A percentile compares a stretch with the other conserved stretches of the same genome.
These are phyloP conservation scores for Heliconius erato DNA, from an alignment of 2,888 invertebrate genomes.

Conservation along the genomic window DNA sequence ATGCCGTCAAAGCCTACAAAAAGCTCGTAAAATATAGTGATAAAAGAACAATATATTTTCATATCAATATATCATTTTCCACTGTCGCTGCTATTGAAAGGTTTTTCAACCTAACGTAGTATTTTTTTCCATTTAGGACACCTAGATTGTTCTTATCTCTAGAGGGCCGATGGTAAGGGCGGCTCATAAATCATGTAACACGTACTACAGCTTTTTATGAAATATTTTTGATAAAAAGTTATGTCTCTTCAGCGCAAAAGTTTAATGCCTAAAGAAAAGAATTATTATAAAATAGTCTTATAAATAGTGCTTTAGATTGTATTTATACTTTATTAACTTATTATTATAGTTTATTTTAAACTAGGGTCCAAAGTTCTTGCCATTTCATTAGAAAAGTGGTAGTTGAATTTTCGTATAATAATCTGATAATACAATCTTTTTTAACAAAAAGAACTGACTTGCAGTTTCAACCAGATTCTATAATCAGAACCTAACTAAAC, in stretches of 20 bases:
- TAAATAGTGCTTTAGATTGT: neutral
- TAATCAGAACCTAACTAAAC: too few species aligned
- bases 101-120: constrained; percentile 5
- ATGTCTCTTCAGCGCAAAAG: constrained; percentile 9
- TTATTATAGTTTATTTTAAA: too few species aligned
- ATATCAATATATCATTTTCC: constrained; percentile 17
- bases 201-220: constrained; percentile 2
- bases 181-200: constrained; percentile 28
- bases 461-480: too few species aligned
- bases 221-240: constrained; percentile 6
- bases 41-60: neutral
- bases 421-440: too few species aligned
- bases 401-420: too few species aligned
- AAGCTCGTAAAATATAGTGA: neutral
- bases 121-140: constrained; percentile 19
- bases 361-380: too few species aligned
- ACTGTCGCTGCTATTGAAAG: neutral
- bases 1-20: neutral
- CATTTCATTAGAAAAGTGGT: too few species aligned
- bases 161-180: constrained; percentile 6
- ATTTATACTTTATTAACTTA: neutral
- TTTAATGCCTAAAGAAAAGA: constrained; percentile 11
- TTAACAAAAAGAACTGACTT: too few species aligned
- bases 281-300: neutral
- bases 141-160: constrained; percentile 19